Evolutionary conservation across 2,113 vertebrate genomes (phyloP).

Genomic region (Cnemophilus loriae): DNA sequence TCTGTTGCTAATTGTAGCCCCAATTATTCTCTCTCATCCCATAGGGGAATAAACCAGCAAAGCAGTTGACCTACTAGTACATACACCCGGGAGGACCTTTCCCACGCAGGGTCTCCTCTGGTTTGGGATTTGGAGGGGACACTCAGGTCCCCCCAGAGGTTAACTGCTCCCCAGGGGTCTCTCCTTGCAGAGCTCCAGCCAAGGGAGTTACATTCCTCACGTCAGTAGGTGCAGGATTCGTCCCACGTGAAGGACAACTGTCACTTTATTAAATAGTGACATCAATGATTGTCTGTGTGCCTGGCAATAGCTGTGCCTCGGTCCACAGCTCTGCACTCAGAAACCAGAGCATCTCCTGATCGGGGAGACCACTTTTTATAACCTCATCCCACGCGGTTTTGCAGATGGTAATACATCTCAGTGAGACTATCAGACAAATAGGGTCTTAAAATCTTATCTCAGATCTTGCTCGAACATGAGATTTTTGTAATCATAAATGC

Average conservation of each 20-base stretch:
- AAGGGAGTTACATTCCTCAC: not conserved
- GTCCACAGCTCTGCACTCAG: not conserved
- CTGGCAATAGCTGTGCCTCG: not conserved
- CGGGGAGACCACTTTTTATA: not conserved
- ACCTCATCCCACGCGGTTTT: not conserved
- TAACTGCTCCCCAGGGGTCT: not conserved
- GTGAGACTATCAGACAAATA: constrained; percentile 42
- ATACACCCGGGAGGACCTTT: not conserved
- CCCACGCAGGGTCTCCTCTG: not conserved
- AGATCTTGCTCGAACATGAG: constrained; percentile 31
- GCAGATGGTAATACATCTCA: constrained; percentile 7
- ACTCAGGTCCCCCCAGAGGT: not conserved
- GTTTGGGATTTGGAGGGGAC: constrained; percentile 8
- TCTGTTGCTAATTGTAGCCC: constrained; percentile 45
- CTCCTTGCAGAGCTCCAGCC: not conserved
- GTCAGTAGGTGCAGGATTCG: not conserved
- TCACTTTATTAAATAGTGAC: constrained; percentile 23
- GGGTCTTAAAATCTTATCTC: constrained; percentile 34
- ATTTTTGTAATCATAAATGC: constrained; percentile 49
- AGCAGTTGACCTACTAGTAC: constrained; percentile 41
- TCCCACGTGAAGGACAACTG: not conserved
- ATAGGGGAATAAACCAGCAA: not conserved
- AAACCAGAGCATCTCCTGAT: not conserved
- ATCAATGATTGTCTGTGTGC: not conserved
- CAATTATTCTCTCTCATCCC: constrained; percentile 38